Evolutionary conservation across 2,113 vertebrate species (phyloP).

Genomic region (Brienomyrus longianalis): DNA sequence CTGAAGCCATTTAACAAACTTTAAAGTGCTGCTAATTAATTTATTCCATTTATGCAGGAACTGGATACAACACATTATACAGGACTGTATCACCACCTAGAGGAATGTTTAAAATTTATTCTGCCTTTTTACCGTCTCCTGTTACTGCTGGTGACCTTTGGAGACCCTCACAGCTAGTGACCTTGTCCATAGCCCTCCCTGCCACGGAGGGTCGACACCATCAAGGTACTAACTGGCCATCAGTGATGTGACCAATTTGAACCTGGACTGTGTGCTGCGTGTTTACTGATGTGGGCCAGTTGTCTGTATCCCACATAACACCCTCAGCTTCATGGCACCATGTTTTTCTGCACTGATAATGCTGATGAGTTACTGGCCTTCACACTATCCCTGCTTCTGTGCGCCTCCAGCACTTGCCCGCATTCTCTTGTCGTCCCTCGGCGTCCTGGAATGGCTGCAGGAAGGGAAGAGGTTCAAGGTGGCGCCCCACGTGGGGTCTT

Average conservation of each 20-base stretch:
- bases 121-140: slow-evolving; percentile 24
- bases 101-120: slow-evolving; percentile 19
- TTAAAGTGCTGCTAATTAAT: background rate
- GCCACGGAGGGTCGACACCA: slow-evolving; percentile 34
- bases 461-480: background rate
- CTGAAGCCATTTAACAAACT: background rate
- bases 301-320: slow-evolving; percentile 24
- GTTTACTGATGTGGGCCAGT: slow-evolving; percentile 32
- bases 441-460: background rate
- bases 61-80: slow-evolving; percentile 13
- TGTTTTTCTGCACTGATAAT: slow-evolving; percentile 38
- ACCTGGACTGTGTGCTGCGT: slow-evolving; percentile 25
- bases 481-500: slow-evolving; percentile 3
- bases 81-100: slow-evolving; percentile 15
- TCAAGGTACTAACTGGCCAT: slow-evolving; percentile 37
- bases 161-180: slow-evolving; percentile 35
- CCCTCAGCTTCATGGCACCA: slow-evolving; percentile 33
- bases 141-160: slow-evolving; percentile 31
- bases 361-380: slow-evolving; percentile 32
- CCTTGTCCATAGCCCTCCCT: slow-evolving; percentile 24
- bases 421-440: slow-evolving; percentile 35
- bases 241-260: slow-evolving; percentile 33
- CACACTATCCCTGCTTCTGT: slow-evolving; percentile 29
- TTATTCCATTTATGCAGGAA: background rate
- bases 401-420: slow-evolving; percentile 31